A percentile compares a stretch with the other conserved stretches of the same genome.
Conservation (phyloP, 2,888 invertebrate species). For the Drosophila flavopinicola region DNA sequence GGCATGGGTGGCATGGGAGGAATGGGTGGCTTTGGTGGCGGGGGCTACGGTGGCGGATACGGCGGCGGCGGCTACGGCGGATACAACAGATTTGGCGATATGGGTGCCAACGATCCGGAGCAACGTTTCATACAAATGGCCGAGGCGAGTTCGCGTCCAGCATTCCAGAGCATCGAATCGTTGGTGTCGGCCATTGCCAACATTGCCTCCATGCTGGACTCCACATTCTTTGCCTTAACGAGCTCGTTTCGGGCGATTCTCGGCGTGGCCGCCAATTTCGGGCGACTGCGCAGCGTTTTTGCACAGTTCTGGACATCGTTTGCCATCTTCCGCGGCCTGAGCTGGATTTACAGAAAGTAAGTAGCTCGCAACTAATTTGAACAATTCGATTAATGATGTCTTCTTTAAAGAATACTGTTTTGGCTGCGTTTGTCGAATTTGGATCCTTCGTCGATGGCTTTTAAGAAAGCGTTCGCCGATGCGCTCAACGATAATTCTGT, state of each 20-base stretch:
- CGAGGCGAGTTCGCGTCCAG: conserved; percentile 95
- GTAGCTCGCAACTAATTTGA: background rate
- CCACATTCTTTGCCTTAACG: conserved; percentile 97
- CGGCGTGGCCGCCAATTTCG: conserved; percentile 98
- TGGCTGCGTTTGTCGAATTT: conserved; percentile 82
- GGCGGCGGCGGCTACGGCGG: conserved; percentile 56
- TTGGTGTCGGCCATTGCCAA: conserved; percentile 96
- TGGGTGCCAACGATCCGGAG: conserved; percentile 82
- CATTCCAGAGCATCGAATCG: conserved; percentile 97
- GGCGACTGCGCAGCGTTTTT: conserved; percentile 92
- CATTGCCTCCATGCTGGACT: conserved; percentile 98
- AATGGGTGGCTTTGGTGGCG: conserved; percentile 31
- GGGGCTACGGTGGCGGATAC: conserved; percentile 40
- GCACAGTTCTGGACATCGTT: conserved; percentile 94
- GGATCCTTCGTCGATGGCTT: conserved; percentile 83
- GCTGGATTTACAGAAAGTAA: conserved; percentile 91
- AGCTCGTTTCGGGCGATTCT: conserved; percentile 97
- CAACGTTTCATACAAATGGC: conserved; percentile 92
- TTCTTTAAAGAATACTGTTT: conserved; percentile 77
- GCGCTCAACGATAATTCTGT: conserved; percentile 79
- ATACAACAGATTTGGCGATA: conserved; percentile 78
- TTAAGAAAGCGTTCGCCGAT: conserved; percentile 85
- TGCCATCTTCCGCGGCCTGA: conserved; percentile 91
- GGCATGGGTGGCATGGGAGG: conserved; percentile 37
- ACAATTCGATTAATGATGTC: background rate